Conservation (phyloP, 2,113 vertebrate species). For the Okapia johnstoni region DNA sequence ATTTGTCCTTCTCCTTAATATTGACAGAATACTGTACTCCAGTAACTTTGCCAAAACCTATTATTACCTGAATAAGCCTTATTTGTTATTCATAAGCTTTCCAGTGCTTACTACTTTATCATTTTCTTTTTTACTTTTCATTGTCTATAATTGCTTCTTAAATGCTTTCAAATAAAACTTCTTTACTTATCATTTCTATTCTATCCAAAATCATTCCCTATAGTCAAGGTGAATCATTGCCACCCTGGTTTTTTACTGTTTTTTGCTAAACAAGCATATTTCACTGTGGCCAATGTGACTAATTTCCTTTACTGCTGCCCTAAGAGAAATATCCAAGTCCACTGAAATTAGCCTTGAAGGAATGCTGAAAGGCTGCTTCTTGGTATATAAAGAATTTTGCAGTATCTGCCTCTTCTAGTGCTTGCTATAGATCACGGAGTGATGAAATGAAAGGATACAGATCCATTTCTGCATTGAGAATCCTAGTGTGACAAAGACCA, state of each 20-base stretch:
- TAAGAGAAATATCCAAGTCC: neutral
- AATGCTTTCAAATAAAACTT: constrained; percentile 48
- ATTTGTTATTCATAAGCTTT: constrained; percentile 65
- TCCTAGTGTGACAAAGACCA: neutral
- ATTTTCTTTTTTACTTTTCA: constrained; percentile 14
- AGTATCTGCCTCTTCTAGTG: neutral
- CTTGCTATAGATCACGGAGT: neutral
- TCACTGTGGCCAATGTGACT: neutral
- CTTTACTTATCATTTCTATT: constrained; percentile 39
- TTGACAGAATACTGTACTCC: neutral
- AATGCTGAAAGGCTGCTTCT: neutral
- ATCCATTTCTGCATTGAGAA: neutral
- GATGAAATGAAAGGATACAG: neutral
- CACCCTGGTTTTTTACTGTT: neutral
- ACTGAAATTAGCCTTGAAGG: neutral
- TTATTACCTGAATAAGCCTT: constrained; percentile 55
- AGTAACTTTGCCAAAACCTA: neutral
- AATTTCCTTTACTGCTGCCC: neutral
- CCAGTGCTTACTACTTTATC: constrained; percentile 16
- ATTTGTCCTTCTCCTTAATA: constrained; percentile 51
- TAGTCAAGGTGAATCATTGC: constrained; percentile 11
- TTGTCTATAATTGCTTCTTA: constrained; percentile 56
- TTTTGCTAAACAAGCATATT: constrained; percentile 12
- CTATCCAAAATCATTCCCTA: neutral
- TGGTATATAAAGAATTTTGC: neutral